phyloP scores from a whole-genome alignment of 2,113 vertebrate genomes.

The Probosciger aterrimus region DNA sequence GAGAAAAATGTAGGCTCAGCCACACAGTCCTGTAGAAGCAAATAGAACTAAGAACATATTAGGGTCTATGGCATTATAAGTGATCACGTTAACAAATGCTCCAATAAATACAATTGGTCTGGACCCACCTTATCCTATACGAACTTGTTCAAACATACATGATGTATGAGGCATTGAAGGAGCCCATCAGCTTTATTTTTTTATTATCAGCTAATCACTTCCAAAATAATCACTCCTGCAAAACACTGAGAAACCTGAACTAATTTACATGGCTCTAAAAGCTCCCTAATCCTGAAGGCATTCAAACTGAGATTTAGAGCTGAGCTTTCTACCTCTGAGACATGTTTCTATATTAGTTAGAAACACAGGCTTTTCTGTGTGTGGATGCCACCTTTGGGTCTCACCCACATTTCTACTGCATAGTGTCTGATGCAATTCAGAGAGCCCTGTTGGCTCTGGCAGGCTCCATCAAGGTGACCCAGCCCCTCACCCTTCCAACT shows the following conservation, averaged over 20 bases:
- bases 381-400: neutral
- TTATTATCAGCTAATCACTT: neutral
- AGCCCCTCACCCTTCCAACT: neutral
- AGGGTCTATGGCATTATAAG: neutral
- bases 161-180: neutral
- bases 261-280: neutral
- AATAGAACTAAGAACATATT: neutral
- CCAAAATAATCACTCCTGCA: neutral
- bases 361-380: neutral
- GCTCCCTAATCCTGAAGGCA: neutral
- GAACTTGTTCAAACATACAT: neutral
- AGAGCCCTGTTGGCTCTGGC: fast-evolving
- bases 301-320: neutral
- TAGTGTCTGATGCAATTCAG: neutral
- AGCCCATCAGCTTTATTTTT: neutral
- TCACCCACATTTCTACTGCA: neutral
- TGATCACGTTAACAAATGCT: neutral
- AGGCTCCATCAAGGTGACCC: neutral
- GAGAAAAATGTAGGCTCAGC: neutral
- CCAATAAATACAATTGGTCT: neutral
- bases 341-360: neutral
- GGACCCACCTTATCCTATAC: neutral
- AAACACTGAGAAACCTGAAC: neutral
- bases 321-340: neutral
- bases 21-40: neutral